Evolutionary conservation across 2,888 invertebrate genomes (phyloP).

Genomic region (Acronicta aceris): DNA sequence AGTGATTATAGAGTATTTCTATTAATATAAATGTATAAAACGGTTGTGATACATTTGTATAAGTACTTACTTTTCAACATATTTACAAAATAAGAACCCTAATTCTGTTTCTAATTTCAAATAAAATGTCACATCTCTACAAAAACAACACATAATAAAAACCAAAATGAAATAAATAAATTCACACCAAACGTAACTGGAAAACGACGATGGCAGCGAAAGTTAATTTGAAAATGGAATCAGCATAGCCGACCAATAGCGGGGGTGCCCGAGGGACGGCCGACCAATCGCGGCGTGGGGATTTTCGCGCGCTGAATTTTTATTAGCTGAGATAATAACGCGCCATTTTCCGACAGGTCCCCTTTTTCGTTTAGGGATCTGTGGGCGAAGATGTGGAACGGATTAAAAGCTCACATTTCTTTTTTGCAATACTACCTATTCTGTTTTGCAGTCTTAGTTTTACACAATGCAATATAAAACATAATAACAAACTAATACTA

Average conservation of each 20-base stretch:
- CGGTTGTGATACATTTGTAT: too few relatives aligned
- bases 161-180: conserved; percentile 78
- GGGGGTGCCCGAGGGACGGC: conserved; percentile 74
- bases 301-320: conserved; percentile 89
- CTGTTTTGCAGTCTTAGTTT: too few relatives aligned
- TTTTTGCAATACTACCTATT: too few relatives aligned
- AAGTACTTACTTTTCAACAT: too few relatives aligned
- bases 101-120: conserved; percentile 8
- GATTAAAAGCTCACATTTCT: neutral
- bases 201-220: conserved; percentile 83
- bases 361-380: conserved; percentile 75
- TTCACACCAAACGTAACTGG: conserved; percentile 73
- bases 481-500: too few relatives aligned
- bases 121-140: conserved; percentile 48
- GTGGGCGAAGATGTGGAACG: conserved; percentile 34
- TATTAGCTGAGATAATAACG: conserved; percentile 88
- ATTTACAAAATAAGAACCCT: neutral
- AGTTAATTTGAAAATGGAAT: conserved; percentile 89
- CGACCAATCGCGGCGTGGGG: conserved; percentile 78
- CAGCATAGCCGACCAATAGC: conserved; percentile 83
- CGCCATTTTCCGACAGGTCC: conserved; percentile 86
- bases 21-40: too few relatives aligned
- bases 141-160: conserved; percentile 67
- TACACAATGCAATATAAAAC: too few relatives aligned
- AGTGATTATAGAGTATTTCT: too few relatives aligned